Conservation (phyloP, 2,888 invertebrate species). For the Drosophila paranaensis region DNA sequence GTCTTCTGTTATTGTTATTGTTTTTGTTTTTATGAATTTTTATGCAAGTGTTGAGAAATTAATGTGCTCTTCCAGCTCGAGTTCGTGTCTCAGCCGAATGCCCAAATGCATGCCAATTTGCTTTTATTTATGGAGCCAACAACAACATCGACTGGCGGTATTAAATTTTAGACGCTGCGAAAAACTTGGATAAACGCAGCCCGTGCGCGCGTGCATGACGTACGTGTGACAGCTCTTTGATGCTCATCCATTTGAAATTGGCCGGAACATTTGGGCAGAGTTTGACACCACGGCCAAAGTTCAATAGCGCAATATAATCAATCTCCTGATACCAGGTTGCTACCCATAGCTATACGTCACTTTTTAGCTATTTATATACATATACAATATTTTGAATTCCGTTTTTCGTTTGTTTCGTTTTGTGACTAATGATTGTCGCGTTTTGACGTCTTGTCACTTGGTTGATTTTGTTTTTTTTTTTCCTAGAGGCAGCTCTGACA, state of each 20-base stretch:
- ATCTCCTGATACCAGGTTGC: constrained; percentile 40
- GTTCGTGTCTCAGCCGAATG: constrained; percentile 56
- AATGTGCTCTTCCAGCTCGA: constrained; percentile 69
- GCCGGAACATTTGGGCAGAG: constrained; percentile 16
- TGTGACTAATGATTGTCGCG: constrained; percentile 71
- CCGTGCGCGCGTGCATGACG: constrained; percentile 9
- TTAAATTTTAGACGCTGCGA: constrained; percentile 66
- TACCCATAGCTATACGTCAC: constrained; percentile 25
- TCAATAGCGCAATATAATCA: constrained; percentile 50
- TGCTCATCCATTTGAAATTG: constrained; percentile 24
- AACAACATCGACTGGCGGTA: constrained; percentile 48
- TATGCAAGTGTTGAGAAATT: constrained; percentile 79
- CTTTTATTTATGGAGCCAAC: constrained; percentile 68
- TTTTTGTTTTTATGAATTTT: constrained; percentile 75
- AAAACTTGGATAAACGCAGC: constrained; percentile 51
- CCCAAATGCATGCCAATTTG: constrained; percentile 77
- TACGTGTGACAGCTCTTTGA: constrained; percentile 49
- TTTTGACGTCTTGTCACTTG: constrained; percentile 72
- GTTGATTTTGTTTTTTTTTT: constrained; percentile 11
- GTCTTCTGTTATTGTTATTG: constrained; percentile 25
- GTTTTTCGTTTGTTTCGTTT: constrained; percentile 23
- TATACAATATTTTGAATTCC: background rate
- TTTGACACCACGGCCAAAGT: constrained; percentile 48
- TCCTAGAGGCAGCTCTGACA: constrained; percentile 32
- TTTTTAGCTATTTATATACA: constrained; percentile 33